phyloP scores from a whole-genome alignment of 2,888 invertebrate species.

The Rhodophaea formosa region DNA sequence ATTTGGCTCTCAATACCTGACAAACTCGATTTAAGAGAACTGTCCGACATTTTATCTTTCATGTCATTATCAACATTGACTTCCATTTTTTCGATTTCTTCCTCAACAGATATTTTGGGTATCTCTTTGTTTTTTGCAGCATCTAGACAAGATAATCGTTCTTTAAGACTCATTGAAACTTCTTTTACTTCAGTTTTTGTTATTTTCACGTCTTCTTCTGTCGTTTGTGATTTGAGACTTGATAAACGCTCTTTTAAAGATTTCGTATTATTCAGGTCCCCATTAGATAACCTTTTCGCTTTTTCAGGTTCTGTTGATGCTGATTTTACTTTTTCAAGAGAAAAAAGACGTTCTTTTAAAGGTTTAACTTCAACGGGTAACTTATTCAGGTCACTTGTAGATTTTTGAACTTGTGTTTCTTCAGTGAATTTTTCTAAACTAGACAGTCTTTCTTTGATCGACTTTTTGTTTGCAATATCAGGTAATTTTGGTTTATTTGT shows the following conservation, averaged over 20 bases:
- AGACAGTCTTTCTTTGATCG: constrained; percentile 87
- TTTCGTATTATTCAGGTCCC: constrained; percentile 64
- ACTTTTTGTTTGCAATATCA: constrained; percentile 84
- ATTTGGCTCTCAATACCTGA: constrained; percentile 79
- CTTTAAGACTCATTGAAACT: constrained; percentile 77
- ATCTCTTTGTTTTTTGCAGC: constrained; percentile 74
- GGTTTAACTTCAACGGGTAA: constrained; percentile 83
- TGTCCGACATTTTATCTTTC: constrained; percentile 53
- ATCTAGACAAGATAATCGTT: constrained; percentile 76
- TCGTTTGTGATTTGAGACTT: constrained; percentile 68
- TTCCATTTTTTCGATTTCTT: constrained; percentile 57
- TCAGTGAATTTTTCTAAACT: constrained; percentile 85
- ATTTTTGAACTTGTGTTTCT: constrained; percentile 72
- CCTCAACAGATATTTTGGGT: constrained; percentile 68
- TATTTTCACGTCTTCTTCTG: constrained; percentile 65
- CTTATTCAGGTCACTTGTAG: constrained; percentile 70
- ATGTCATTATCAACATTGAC: constrained; percentile 42
- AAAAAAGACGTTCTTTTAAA: constrained; percentile 83
- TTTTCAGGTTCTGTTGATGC: constrained; percentile 70
- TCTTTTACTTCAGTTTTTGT: constrained; percentile 70
- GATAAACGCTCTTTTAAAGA: constrained; percentile 76
- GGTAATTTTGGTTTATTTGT: constrained; percentile 78
- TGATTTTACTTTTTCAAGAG: constrained; percentile 81
- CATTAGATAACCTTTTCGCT: constrained; percentile 67
- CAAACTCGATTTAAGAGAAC: constrained; percentile 60